These are phyloP conservation scores for Crotalus viridis DNA, from an alignment of 2,113 vertebrate species.

Conservation along the genomic window DNA sequence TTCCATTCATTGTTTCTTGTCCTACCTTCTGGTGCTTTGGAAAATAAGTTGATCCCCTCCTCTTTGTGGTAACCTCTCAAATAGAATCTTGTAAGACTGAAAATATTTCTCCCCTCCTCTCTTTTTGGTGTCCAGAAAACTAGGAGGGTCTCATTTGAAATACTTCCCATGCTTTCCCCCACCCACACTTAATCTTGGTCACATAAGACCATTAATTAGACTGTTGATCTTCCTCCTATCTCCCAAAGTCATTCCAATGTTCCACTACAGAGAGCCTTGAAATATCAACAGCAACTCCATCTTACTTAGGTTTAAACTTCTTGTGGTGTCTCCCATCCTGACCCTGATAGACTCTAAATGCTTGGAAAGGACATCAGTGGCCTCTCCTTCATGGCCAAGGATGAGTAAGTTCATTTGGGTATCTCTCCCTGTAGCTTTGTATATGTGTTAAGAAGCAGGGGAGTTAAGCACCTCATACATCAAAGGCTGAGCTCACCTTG, in stretches of 20 bases:
- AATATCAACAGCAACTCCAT: neutral
- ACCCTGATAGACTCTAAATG: neutral
- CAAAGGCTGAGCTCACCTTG: neutral
- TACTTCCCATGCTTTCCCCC: neutral
- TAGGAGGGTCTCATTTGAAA: neutral
- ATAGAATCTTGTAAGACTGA: neutral
- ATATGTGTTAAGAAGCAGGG: neutral
- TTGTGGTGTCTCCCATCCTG: neutral
- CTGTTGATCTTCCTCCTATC: neutral
- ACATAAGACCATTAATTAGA: neutral
- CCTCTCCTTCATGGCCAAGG: neutral
- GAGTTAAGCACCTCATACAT: neutral
- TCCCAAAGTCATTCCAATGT: neutral
- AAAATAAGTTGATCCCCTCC: too few species aligned
- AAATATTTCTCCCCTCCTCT: neutral
- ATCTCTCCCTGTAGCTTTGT: neutral
- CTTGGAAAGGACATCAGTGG: neutral
- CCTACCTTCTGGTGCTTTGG: too few species aligned
- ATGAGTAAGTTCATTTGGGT: neutral
- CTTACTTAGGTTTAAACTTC: neutral
- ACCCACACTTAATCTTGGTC: neutral
- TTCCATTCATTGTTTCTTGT: too few species aligned
- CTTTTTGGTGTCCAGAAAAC: neutral
- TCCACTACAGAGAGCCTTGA: neutral
- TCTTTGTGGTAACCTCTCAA: neutral